Evolutionary conservation across 2,888 invertebrate genomes (phyloP).

Genomic region (Chaitophorus viminalis): DNA sequence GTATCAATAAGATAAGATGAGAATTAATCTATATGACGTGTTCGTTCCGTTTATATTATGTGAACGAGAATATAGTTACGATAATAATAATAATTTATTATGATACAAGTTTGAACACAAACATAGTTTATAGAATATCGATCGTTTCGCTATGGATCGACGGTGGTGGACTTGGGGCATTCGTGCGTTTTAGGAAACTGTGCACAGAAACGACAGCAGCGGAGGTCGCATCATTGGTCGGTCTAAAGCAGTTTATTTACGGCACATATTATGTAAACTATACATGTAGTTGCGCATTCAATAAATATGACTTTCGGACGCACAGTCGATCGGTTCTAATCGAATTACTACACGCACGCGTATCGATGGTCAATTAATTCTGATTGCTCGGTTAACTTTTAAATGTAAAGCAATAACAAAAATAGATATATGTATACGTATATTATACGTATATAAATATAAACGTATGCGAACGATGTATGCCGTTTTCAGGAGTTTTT

Average conservation of each 20-base stretch:
- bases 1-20: no score
- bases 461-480: neutral
- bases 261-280: neutral
- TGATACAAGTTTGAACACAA: no score
- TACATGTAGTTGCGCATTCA: neutral
- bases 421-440: neutral
- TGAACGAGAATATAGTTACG: no score
- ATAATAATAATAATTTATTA: neutral
- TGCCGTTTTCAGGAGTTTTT: neutral
- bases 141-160: neutral
- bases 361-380: conserved; percentile 52
- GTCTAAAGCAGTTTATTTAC: neutral
- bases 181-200: conserved; percentile 8
- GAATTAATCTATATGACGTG: no score
- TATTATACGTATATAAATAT: neutral
- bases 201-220: neutral
- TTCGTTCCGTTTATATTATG: no score
- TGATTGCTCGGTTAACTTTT: conserved; percentile 45
- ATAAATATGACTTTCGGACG: conserved; percentile 41
- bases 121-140: neutral
- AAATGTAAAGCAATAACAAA: conserved; percentile 42
- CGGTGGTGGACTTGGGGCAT: neutral
- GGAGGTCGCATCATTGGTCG: neutral
- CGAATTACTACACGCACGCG: conserved; percentile 20
- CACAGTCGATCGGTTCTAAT: conserved; percentile 32